A percentile compares a stretch with the other conserved stretches of the same genome.
phyloP scores from a whole-genome alignment of 1,140 invertebrate genomes.

The Drepana arcuata region DNA sequence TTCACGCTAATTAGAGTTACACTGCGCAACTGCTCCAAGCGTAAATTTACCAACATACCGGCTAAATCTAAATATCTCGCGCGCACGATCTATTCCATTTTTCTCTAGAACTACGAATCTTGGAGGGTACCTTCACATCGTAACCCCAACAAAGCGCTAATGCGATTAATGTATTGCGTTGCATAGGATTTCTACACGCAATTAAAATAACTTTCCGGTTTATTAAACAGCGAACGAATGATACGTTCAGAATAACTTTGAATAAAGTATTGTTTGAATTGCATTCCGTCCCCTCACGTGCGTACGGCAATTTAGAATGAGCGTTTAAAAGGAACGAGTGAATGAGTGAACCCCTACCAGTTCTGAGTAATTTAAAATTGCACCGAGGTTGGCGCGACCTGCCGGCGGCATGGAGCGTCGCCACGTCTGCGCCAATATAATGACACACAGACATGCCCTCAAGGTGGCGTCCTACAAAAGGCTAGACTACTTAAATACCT shows the following conservation, averaged over 20 bases:
- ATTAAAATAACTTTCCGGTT: conserved; percentile 54
- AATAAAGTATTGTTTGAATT: conserved; percentile 36
- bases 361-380: conserved; percentile 55
- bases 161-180: conserved; percentile 40
- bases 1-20: too few relatives aligned
- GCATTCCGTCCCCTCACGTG: conserved; percentile 24
- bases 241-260: conserved; percentile 36
- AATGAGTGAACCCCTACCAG: conserved; percentile 22
- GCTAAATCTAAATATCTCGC: too few relatives aligned
- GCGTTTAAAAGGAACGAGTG: conserved; percentile 21
- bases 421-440: too few relatives aligned
- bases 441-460: too few relatives aligned
- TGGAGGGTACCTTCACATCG: conserved; percentile 16
- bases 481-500: too few relatives aligned
- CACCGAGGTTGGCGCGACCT: conserved; percentile 35
- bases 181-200: conserved; percentile 50
- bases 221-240: conserved; percentile 43
- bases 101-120: too few relatives aligned
- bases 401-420: conserved; percentile 7
- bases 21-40: too few relatives aligned
- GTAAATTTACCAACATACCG: too few relatives aligned
- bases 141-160: conserved; percentile 40
- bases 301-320: conserved; percentile 17
- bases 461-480: too few relatives aligned
- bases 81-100: too few relatives aligned